Percentiles rank a stretch among this genome's conserved stretches.
These are phyloP conservation scores for Metaphire vulgaris DNA, from an alignment of 1,140 invertebrate species.

Conservation along the genomic window DNA sequence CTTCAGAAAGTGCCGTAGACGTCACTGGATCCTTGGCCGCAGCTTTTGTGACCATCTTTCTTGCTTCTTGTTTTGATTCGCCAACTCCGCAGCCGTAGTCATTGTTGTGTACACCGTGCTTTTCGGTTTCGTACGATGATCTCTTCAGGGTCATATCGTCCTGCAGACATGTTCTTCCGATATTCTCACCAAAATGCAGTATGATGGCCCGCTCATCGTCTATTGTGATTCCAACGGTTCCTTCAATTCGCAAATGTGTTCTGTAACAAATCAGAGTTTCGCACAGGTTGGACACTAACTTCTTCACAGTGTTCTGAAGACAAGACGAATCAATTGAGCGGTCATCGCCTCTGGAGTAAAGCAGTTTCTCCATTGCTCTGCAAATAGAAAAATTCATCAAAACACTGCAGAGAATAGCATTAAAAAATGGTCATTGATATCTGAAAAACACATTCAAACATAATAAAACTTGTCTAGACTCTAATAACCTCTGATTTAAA, in stretches of 20 bases:
- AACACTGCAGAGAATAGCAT: too few species aligned
- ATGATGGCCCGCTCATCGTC: not conserved
- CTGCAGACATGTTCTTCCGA: not conserved
- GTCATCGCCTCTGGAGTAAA: not conserved
- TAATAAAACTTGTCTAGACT: too few species aligned
- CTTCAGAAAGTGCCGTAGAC: not conserved
- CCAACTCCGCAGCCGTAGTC: not conserved
- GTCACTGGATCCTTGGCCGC: not conserved
- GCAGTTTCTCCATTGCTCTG: not conserved
- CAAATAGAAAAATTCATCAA: not conserved
- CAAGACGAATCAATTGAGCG: not conserved
- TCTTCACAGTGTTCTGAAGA: not conserved
- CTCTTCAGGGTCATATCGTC: not conserved
- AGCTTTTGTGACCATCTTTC: not conserved
- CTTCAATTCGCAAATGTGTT: not conserved
- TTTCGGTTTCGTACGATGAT: not conserved
- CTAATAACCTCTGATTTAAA: too few species aligned
- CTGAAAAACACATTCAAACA: too few species aligned
- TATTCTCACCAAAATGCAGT: not conserved
- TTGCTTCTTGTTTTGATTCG: not conserved
- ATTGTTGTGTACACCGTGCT: not conserved
- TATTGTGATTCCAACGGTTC: not conserved
- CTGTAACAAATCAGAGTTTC: not conserved
- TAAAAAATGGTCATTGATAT: too few species aligned
- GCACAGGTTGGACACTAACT: not conserved